Base-by-base conservation (phyloP, 2,888 invertebrate genomes). In the Philopedon plagiatum region DNA sequence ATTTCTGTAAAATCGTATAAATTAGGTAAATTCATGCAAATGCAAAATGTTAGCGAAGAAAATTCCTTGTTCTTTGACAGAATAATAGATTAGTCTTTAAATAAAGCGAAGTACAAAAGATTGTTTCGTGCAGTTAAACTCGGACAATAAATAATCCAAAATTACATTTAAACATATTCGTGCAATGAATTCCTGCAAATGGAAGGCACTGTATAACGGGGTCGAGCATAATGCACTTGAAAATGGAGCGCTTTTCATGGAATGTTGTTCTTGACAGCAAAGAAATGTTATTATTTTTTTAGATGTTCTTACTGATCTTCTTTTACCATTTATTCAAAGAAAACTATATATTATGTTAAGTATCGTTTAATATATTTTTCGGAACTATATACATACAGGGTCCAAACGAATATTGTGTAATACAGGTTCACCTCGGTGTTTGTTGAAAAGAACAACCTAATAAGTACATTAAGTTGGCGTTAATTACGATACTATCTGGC, bases 171-270 rank as follows among this genome's bases (percentile, higher is more conserved):
- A 19, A 39, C 41, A 29, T 29, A 58, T 58, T 41, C 57, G 19
- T 32, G 9, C 15, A 23, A 57, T 34, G 15, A 26, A 21, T 58
- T 37, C 39, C 37, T 5, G 41, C 21, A 58, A 15, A 58, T 23
- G 41, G 13, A 41, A 58, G 39, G 41, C 37, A 37, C n/a, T 34
- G 57, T 58, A 19, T 58, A 58, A 58, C 58, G 58, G 58, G 58
- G 58, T 8, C 39, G 39, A 26, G 23, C 19, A 58, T 58, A 37
- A 39, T 23, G 58, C 37, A 39, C 23, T 11, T 37, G 23, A 58
- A 58, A 58, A 11, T 41, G 9, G 37, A 15, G 37, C 58, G 4
- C 37, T n/a, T 1, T 29, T 29, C 7, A 21, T 29, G 18, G 29
- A 54, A 54, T 29, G 4, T 9, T 23, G 11, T 54, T 8, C 44